A percentile compares a stretch with the other conserved stretches of the same genome.
Evolutionary conservation across 1,140 invertebrate species (phyloP).

Genomic region (Drosophila quadrilineata): DNA sequence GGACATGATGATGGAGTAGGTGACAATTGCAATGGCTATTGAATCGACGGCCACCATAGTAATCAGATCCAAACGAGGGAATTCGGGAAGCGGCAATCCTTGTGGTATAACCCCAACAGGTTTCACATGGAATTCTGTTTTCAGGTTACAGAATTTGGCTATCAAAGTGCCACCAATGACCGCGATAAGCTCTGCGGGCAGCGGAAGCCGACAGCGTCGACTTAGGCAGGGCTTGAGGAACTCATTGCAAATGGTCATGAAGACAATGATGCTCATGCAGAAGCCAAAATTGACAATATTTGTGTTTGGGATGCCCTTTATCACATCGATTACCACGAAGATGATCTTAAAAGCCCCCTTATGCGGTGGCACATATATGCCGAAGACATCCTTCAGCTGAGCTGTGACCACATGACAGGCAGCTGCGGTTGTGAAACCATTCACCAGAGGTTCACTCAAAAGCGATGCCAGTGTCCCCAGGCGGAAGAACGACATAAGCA

Average conservation of each 20-base stretch:
- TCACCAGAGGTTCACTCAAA: conserved; percentile 94
- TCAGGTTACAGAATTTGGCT: conserved; percentile 82
- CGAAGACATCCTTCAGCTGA: conserved; percentile 93
- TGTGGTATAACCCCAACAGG: conserved; percentile 90
- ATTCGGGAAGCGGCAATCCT: conserved; percentile 83
- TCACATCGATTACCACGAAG: conserved; percentile 86
- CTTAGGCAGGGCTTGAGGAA: conserved; percentile 89
- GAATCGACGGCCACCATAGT: conserved; percentile 82
- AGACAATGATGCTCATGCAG: conserved; percentile 86
- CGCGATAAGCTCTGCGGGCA: conserved; percentile 93
- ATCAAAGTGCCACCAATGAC: conserved; percentile 89
- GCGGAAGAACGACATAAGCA: conserved; percentile 90
- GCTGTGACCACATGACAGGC: conserved; percentile 95
- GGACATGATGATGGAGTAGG: conserved; percentile 95
- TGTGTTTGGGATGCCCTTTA: conserved; percentile 83
- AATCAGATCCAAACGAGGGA: conserved; percentile 82
- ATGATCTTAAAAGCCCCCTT: conserved; percentile 89
- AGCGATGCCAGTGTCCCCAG: conserved; percentile 92
- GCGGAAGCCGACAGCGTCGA: conserved; percentile 87
- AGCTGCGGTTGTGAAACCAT: conserved; percentile 95
- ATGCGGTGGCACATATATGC: conserved; percentile 85
- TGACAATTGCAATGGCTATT: conserved; percentile 91
- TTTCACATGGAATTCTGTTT: conserved; percentile 56
- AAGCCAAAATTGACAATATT: conserved; percentile 87
- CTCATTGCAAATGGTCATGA: conserved; percentile 90